phyloP scores from a whole-genome alignment of 2,888 invertebrate species.

The Ornithoptera priamus region DNA sequence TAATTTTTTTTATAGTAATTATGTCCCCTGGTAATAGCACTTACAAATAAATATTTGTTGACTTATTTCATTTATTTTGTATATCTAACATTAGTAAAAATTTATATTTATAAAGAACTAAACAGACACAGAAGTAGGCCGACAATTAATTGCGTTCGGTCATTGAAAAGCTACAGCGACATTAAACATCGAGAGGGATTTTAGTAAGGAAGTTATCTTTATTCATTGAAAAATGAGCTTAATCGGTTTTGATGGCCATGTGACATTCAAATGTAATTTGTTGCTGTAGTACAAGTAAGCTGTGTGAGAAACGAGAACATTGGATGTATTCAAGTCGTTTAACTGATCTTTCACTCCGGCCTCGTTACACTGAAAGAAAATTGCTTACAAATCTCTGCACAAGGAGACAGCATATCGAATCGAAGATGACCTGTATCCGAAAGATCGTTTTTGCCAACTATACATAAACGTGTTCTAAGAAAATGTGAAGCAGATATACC shows the following conservation, averaged over 20 bases:
- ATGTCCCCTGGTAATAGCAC: background rate
- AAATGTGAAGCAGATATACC: background rate
- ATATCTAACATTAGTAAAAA: too few species aligned
- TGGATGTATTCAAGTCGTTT: constrained; percentile 18
- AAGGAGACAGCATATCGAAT: constrained; percentile 42
- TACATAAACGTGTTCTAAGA: background rate
- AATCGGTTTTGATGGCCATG: background rate
- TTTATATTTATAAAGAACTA: too few species aligned
- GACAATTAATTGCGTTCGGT: too few species aligned
- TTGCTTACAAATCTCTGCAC: constrained; percentile 24
- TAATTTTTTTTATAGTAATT: background rate
- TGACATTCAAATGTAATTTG: background rate
- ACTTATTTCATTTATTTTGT: too few species aligned
- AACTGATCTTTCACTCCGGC: constrained; percentile 17
- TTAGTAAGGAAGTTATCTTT: background rate
- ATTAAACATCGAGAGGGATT: background rate
- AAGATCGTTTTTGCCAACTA: constrained; percentile 38
- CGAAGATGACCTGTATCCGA: constrained; percentile 41
- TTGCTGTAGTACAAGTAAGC: background rate
- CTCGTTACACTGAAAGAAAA: constrained; percentile 26
- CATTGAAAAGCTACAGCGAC: background rate
- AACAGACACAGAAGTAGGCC: background rate
- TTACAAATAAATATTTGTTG: background rate
- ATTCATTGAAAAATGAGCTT: background rate
- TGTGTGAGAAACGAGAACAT: constrained; percentile 2